Evolutionary conservation across 2,888 invertebrate species (phyloP), one percentile per base, ranked within the genome.

Genomic region (Drosophila picticornis): DNA sequence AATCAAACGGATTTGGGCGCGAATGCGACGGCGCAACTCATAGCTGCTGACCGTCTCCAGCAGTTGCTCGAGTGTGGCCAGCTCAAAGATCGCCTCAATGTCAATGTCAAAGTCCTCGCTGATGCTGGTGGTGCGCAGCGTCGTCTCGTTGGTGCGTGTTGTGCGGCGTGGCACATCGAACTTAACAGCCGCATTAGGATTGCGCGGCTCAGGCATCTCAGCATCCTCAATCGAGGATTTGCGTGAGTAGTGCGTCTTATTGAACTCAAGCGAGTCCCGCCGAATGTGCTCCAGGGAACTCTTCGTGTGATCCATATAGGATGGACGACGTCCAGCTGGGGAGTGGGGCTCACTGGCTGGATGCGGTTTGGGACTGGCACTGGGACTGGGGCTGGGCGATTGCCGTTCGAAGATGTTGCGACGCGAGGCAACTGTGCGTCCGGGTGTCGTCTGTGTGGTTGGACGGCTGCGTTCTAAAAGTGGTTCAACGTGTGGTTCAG

Each of bases 1-100:
- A 11, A 96, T 96, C 25, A 96, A 92, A 75, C 97, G 94, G 72
- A 97, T 96, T 93, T 97, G 97, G 4, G 96, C 95, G 74, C 97
- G 94, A 64, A 97, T 96, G 80, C 96, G 95, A 75, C 96, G 95
- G 81, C 97, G 94, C 87, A 96, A 95, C 91, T 97, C 97, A 91
- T 97, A 97, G 74, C 96, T 96, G 63, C 95, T 95, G 68, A 96
- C 96, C 89, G 95, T 96, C 93, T 96, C 96, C 92, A 97, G 94
- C 94, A 96, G 94, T 93, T 95, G 94, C 93, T 96, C 96, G 69
- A 97, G 94, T 82, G 96, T 94, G 88, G 95, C 94, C 78, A 96
- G 89, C 84, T 97, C 96, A 81, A 95, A 96, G 76, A 97, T 96
- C 80, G 96, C 95, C 92, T 97, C 96, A 80, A 97, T 95, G 2